Base-by-base conservation (phyloP, 2,113 vertebrate genomes). In the Leptosomus discolor region DNA sequence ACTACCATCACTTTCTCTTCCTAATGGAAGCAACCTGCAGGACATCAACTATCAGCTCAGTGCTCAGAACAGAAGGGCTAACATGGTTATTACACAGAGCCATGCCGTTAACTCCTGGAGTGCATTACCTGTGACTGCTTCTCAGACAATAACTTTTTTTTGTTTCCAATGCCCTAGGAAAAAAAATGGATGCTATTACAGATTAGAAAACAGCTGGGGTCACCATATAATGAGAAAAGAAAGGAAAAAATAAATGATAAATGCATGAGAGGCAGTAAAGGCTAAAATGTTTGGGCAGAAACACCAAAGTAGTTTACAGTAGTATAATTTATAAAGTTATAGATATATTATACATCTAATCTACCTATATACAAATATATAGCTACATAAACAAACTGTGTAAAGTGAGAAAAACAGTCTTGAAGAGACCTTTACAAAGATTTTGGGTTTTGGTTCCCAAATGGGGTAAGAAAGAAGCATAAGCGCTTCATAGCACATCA, bases 401-500 rank as follows among this genome's bases (percentile, higher is more conserved):
- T 12, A 23, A 94, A 85, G 11, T 1, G 4, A 85, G 10, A 13
- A 61, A 57, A 84, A 64, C 4, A 22, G 8, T 15, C 19, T 17
- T 24, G 6, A 36, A 83, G 18, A 91, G 5, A 45, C 9, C 14
- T 81, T 32, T 21, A 19, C 54, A 48, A 83, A 50, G 6, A 60
- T 27, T 30, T 58, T 16, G 17, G 17, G 30, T 48, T 68, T 45
- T 27, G 36, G 10, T 26, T 79, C 30, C 24, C 21, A 32, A 51
- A 26, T 3, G 5, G 5, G 4, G 17, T 4, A 69, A 75, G n/a
- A 12, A 27, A 39, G 32, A n/a, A 51, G 8, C 26, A 6, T 3
- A 20, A 65, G 7, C 0, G 0, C 12, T 57, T 84, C n/a, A 39
- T 9, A 24, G 24, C 39, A 56, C 56, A 36, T 30, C 3, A 26